Percentiles rank a stretch among this genome's conserved stretches.
phyloP scores from a whole-genome alignment of 2,113 vertebrate species.

The Pogona vitticeps region DNA sequence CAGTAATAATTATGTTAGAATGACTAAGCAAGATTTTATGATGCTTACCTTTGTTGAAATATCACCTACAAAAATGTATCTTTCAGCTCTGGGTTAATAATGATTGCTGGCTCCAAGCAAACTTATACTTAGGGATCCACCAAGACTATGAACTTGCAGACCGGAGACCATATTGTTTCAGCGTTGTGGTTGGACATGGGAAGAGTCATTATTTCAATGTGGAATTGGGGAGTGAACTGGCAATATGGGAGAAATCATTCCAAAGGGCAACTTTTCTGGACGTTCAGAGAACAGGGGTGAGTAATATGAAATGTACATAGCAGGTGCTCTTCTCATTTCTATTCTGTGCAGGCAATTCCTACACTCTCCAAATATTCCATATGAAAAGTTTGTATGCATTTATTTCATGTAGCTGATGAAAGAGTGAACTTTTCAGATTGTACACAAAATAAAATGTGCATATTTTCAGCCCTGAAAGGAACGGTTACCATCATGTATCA shows the following conservation, averaged over 20 bases:
- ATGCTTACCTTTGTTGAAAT: slow-evolving; percentile 7
- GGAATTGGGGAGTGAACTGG: slow-evolving; percentile 87
- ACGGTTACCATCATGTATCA: background rate
- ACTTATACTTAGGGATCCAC: slow-evolving; percentile 84
- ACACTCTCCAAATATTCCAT: background rate
- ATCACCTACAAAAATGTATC: slow-evolving; percentile 57
- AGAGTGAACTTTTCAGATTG: background rate
- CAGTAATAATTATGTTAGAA: background rate
- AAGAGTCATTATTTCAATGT: slow-evolving; percentile 88
- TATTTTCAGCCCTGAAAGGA: background rate
- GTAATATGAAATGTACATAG: slow-evolving; percentile 45
- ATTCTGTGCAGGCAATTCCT: background rate
- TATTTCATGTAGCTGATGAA: background rate
- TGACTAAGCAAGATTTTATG: no score
- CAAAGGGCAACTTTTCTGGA: slow-evolving; percentile 92
- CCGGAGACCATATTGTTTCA: slow-evolving; percentile 87
- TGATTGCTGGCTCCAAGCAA: slow-evolving; percentile 89
- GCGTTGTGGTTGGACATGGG: slow-evolving; percentile 84
- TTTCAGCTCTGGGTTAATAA: slow-evolving; percentile 89
- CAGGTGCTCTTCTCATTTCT: background rate
- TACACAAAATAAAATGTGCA: background rate
- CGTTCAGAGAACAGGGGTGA: slow-evolving; percentile 89
- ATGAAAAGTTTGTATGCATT: background rate
- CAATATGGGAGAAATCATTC: slow-evolving; percentile 90
- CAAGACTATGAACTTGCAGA: slow-evolving; percentile 85